Base-by-base conservation (phyloP, 2,797 vertebrate species). In the Cyclura pinguis region DNA sequence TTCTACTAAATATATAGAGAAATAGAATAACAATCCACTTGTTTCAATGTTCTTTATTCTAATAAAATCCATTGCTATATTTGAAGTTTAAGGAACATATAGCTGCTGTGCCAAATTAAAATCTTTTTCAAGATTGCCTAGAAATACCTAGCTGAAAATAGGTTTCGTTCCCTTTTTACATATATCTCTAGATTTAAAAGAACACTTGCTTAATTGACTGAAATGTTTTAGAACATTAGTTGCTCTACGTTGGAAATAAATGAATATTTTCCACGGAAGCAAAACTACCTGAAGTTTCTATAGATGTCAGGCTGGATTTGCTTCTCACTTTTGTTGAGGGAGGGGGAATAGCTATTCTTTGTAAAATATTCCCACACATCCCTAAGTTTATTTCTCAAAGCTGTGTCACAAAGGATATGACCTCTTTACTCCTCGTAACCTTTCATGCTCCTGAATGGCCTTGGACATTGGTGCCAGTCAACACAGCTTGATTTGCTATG, bases 301-400 rank as follows among this genome's bases (percentile, higher is more conserved):
- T 87, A 96, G 95, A 93, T 94, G 92, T 95, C 95, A 95, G 95
- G 95, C 96, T 93, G 97, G 96, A 97, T 96, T 97, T 96, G 95
- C 95, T 95, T 96, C 95, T 95, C 96, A 95, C 96, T 96, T 96
- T 96, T 95, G 80, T 93, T 95, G 93, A 95, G 94, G 62, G 90
- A 64, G 32, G 86, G 77, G 78, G 80, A 20, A 96, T 88, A 96
- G 95, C 97, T 96, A 97, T 98, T 98, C 97, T 97, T 97, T 95
- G 94, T 96, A 95, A 96, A 98, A 98, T 97, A 96, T 97, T 98
- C 97, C 97, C 97, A 98, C 97, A 97, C 97, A 98, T 97, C 97
- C 96, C 96, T 97, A 96, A 96, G 96, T 97, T 97, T 97, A 96
- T 97, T 97, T 97, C 97, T 97, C 96, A 97, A 97, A 97, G 96